phyloP scores from a whole-genome alignment of 2,888 invertebrate genomes.

The Zele albiditarsus region DNA sequence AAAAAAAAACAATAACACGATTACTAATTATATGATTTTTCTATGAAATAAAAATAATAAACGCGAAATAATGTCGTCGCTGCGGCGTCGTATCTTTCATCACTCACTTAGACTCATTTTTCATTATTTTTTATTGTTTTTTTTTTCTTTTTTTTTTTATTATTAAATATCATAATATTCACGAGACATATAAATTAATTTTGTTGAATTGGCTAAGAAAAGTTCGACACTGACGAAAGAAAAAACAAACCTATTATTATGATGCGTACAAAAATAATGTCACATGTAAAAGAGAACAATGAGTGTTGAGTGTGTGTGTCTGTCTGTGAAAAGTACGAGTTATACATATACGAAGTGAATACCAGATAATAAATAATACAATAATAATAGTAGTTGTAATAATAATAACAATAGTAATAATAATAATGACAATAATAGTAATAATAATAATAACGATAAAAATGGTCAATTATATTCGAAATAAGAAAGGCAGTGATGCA shows the following conservation, averaged over 20 bases:
- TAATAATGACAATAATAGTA: conserved; percentile 2
- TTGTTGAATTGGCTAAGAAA: background rate
- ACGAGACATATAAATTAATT: background rate
- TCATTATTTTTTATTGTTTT: too few relatives aligned
- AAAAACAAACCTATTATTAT: background rate
- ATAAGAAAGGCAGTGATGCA: conserved; percentile 67
- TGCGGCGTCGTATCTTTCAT: background rate
- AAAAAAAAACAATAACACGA: background rate
- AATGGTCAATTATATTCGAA: conserved; percentile 46
- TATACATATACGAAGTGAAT: conserved; percentile 6
- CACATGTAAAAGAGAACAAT: background rate
- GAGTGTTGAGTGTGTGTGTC: background rate
- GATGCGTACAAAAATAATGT: conserved; percentile 9
- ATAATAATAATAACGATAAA: conserved; percentile 25
- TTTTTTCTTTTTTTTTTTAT: too few relatives aligned
- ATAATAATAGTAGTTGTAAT: conserved; percentile 51
- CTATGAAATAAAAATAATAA: background rate
- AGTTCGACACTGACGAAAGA: background rate
- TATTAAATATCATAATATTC: background rate
- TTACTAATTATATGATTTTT: background rate
- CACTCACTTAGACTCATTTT: background rate
- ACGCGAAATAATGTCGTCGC: background rate
- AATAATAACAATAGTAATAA: conserved; percentile 38
- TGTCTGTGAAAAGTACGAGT: background rate
- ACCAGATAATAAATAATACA: background rate